A percentile compares a stretch with the other conserved stretches of the same genome.
Conservation (phyloP, 2,113 vertebrate species). For the Megaleporinus macrocephalus region DNA sequence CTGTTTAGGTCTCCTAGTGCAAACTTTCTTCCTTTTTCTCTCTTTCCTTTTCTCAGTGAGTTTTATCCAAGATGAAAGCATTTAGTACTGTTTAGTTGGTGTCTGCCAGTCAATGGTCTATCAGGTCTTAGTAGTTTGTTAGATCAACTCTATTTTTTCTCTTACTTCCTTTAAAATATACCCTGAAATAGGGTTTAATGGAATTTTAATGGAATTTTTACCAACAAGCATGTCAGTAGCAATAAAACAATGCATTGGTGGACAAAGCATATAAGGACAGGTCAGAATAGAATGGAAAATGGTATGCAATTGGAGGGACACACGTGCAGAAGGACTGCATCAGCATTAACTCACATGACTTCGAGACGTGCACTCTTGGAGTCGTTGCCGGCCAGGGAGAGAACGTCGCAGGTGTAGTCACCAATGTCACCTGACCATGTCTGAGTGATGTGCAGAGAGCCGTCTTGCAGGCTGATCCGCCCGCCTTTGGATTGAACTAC, state of each 20-base stretch:
- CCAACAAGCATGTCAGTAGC: background rate
- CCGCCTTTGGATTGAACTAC: slow-evolving; percentile 82
- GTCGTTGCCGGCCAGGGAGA: slow-evolving; percentile 89
- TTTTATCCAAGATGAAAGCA: no score
- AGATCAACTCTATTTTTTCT: no score
- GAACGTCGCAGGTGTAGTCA: slow-evolving; percentile 90
- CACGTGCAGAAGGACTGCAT: slow-evolving; percentile 25
- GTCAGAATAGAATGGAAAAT: background rate
- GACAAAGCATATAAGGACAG: background rate
- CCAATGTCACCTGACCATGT: slow-evolving; percentile 98
- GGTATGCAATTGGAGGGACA: background rate
- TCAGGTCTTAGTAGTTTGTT: no score
- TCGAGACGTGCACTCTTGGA: slow-evolving; percentile 87
- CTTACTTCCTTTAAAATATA: no score
- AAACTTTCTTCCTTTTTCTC: no score
- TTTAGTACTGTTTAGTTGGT: no score
- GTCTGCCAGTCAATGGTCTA: no score
- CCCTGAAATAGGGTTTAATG: no score
- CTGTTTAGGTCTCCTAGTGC: no score
- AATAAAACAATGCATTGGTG: background rate
- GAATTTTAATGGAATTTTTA: no score
- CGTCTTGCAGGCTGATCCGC: slow-evolving; percentile 82
- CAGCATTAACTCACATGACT: slow-evolving; percentile 87
- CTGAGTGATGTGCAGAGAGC: slow-evolving; percentile 91
- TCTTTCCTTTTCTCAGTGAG: no score